phyloP scores from a whole-genome alignment of 2,888 invertebrate species.

The Ypsolopha scabrella region DNA sequence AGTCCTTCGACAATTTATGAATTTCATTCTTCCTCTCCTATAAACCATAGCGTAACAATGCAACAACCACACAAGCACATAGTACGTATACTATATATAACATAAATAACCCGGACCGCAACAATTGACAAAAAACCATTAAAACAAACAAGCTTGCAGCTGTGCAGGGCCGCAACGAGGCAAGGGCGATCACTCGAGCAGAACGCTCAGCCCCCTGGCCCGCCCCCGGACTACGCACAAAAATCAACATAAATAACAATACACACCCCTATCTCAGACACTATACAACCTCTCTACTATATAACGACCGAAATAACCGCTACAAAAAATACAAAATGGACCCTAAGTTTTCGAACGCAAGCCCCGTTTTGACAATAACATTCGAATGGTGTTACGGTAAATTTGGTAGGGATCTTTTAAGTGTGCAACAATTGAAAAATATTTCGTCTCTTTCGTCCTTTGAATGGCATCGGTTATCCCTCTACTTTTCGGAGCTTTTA shows the following conservation, averaged over 20 bases:
- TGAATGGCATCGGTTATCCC: slow-evolving; percentile 52
- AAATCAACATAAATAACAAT: slow-evolving; percentile 70
- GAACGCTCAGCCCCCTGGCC: slow-evolving; percentile 52
- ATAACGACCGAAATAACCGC: slow-evolving; percentile 15
- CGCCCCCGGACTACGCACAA: slow-evolving; percentile 57
- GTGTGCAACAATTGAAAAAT: slow-evolving; percentile 70
- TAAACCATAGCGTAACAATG: slow-evolving; percentile 28
- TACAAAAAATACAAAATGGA: slow-evolving; percentile 13
- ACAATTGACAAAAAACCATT: slow-evolving; percentile 52
- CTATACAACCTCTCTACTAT: slow-evolving; percentile 28
- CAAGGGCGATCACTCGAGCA: slow-evolving; percentile 43
- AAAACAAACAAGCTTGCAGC: slow-evolving; percentile 61
- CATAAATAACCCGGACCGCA: slow-evolving; percentile 38
- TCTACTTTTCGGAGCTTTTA: slow-evolving; percentile 58
- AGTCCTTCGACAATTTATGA: too few relatives aligned
- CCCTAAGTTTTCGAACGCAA: slow-evolving; percentile 15
- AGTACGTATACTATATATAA: slow-evolving; percentile 39
- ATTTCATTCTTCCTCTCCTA: slow-evolving; percentile 10
- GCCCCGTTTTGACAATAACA: slow-evolving; percentile 14
- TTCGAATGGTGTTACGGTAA: not conserved
- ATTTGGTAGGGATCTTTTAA: slow-evolving; percentile 21
- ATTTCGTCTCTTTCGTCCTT: slow-evolving; percentile 65
- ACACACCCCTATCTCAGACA: slow-evolving; percentile 67
- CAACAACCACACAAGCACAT: slow-evolving; percentile 12
- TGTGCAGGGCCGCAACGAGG: slow-evolving; percentile 23